Conservation (phyloP, 2,888 invertebrate genomes). For the Mesodorylaimus sp. region DNA sequence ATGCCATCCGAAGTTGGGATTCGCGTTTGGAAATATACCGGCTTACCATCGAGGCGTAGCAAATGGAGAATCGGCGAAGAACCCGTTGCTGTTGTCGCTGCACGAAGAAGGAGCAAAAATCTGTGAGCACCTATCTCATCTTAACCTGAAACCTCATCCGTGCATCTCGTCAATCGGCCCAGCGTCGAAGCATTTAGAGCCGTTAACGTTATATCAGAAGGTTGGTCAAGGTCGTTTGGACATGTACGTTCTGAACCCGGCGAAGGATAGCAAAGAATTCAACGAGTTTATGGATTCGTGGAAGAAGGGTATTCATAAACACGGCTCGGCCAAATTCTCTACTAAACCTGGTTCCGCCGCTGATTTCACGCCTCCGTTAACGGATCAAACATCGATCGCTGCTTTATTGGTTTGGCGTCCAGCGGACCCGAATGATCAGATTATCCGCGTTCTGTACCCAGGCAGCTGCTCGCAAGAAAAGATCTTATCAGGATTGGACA, state of each 20-base stretch:
- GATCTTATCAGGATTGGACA: slow-evolving; percentile 50
- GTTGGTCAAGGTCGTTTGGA: slow-evolving; percentile 67
- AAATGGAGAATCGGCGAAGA: no score
- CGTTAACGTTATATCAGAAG: slow-evolving; percentile 87
- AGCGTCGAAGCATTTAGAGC: slow-evolving; percentile 41
- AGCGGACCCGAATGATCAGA: slow-evolving; percentile 71
- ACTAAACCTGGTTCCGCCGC: neutral
- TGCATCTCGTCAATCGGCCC: slow-evolving; percentile 35
- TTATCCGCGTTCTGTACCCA: slow-evolving; percentile 80
- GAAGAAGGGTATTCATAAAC: slow-evolving; percentile 41
- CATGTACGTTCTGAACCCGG: slow-evolving; percentile 88
- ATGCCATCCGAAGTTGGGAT: no score
- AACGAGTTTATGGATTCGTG: slow-evolving; percentile 77
- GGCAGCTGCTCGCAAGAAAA: slow-evolving; percentile 66
- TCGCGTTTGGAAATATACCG: no score
- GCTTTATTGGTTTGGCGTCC: slow-evolving; percentile 89
- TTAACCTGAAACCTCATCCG: slow-evolving; percentile 64
- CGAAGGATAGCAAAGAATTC: slow-evolving; percentile 75
- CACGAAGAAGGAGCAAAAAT: slow-evolving; percentile 68
- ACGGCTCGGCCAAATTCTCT: slow-evolving; percentile 13
- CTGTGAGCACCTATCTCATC: slow-evolving; percentile 59
- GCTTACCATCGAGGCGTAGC: no score
- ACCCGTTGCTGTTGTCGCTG: slow-evolving; percentile 62
- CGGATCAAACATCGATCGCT: slow-evolving; percentile 77
- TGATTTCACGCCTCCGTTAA: slow-evolving; percentile 63